Conservation (phyloP, 1,140 invertebrate genomes). For the Drosophila tani region DNA sequence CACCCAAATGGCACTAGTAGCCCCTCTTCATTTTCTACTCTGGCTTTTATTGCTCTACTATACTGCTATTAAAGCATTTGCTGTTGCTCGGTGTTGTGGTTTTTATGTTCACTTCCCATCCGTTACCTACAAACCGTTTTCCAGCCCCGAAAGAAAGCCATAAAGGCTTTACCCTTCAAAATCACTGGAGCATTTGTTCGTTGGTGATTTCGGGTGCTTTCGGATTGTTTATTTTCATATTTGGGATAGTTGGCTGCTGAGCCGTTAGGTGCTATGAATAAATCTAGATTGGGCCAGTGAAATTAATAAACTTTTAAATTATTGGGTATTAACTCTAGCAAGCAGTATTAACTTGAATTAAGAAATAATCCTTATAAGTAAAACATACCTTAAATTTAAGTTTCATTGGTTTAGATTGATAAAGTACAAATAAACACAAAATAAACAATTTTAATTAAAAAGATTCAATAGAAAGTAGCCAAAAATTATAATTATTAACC, state of each 20-base stretch:
- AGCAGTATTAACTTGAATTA: not conserved
- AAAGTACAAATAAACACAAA: not conserved
- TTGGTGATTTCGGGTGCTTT: constrained; percentile 29
- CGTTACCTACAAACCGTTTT: constrained; percentile 45
- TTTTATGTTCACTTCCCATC: constrained; percentile 52
- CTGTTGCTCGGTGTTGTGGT: not conserved
- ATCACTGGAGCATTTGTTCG: constrained; percentile 56
- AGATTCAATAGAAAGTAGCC: not conserved
- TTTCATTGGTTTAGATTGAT: not conserved
- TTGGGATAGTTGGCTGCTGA: constrained; percentile 3
- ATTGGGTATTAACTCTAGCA: not conserved
- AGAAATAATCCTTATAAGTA: not conserved
- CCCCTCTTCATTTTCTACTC: constrained; percentile 28
- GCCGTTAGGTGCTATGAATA: constrained; percentile 7
- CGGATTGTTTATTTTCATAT: constrained; percentile 17
- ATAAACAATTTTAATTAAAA: not conserved
- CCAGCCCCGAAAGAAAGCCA: constrained; percentile 50
- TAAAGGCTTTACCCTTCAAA: constrained; percentile 60
- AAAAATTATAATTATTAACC: not conserved
- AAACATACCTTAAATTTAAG: not conserved
- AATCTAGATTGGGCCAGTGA: constrained; percentile 5
- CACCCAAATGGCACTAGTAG: constrained; percentile 13
- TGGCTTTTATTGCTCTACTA: constrained; percentile 31
- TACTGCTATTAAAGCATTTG: constrained; percentile 12
- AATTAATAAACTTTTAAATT: constrained; percentile 10